Conservation (phyloP, 2,797 vertebrate species). For the Denticeps clupeoides region DNA sequence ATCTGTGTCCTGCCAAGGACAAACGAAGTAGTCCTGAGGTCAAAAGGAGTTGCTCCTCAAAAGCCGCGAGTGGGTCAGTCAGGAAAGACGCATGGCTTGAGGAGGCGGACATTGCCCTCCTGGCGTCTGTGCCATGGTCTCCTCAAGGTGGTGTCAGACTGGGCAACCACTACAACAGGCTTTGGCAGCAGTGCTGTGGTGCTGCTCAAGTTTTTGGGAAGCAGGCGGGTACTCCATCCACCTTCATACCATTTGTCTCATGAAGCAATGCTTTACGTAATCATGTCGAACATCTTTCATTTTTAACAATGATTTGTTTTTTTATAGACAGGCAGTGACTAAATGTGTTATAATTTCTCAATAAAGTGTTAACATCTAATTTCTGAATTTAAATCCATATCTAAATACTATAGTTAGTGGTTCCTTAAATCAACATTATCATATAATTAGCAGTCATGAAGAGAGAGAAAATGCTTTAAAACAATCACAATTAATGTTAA, state of each 20-base stretch:
- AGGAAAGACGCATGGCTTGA: too few species aligned
- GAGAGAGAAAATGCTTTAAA: conserved; percentile 27
- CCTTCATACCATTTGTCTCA: too few species aligned
- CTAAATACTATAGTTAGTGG: conserved; percentile 61
- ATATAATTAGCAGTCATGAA: conserved; percentile 24
- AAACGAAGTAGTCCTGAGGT: too few species aligned
- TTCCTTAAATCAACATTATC: conserved; percentile 53
- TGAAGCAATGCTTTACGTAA: too few species aligned
- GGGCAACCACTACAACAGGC: not conserved
- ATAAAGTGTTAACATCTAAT: not conserved
- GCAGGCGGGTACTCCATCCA: not conserved
- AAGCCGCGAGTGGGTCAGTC: too few species aligned
- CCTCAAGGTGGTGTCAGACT: too few species aligned
- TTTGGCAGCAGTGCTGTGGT: not conserved
- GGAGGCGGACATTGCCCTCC: too few species aligned
- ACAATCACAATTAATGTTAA: not conserved
- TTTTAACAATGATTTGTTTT: too few species aligned
- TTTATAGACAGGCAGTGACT: not conserved
- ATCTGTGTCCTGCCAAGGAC: not conserved
- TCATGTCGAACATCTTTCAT: too few species aligned
- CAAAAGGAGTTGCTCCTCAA: too few species aligned
- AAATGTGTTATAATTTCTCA: not conserved
- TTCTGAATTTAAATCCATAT: not conserved
- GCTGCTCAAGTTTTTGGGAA: too few species aligned
- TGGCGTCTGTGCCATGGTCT: too few species aligned